Evolutionary conservation across 2,113 vertebrate genomes (phyloP), one percentile per base, ranked within the genome.

Genomic region (Pelmatolapia mariae): DNA sequence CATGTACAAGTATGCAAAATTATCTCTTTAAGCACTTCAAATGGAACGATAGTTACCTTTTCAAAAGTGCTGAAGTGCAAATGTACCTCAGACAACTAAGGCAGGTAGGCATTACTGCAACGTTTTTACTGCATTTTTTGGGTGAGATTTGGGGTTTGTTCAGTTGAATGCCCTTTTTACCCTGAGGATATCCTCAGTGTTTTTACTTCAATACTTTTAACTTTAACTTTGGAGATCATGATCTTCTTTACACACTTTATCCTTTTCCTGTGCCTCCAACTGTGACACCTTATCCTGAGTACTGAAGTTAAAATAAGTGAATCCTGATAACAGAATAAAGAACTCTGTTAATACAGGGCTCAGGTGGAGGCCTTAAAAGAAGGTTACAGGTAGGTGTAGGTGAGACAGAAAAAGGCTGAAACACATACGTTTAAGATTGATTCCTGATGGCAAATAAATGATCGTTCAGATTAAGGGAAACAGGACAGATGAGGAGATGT

Each of bases 181-280:
- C 9, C 0, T 53, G 50, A n/a, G 0, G 5, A 53, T 53, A 53
- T 6, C 50, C 19, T 53, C 50, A 53, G 2, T 53, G 50, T 19
- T 6, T 53, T n/a, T n/a, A n/a, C 19, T 6, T 53, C 0, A 0
- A n/a, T 24, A 24, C 24, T 10, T 53, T n/a, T 10, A 53, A n/a
- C 9, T 53, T 53, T 6, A n/a, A 52, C 50, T 52, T 10, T 52
- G 0, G 50, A 52, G 50, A 19, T 52, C 47, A 52, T 19, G 0
- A 52, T 52, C 50, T 19, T 52, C 50, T 19, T 52, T 19, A 0
- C 50, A 19, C 50, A 52, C 50, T 10, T 52, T 52, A 19, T 19
- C 50, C 8, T 5, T 19, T 5, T 52, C 1, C 50, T 52, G 50
- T 52, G 8, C 0, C 47, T 52, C 18, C 47, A 52, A 52, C 18